A percentile compares a stretch with the other conserved stretches of the same genome.
phyloP scores from a whole-genome alignment of 2,113 vertebrate species.

The Acrocephalus arundinaceus region DNA sequence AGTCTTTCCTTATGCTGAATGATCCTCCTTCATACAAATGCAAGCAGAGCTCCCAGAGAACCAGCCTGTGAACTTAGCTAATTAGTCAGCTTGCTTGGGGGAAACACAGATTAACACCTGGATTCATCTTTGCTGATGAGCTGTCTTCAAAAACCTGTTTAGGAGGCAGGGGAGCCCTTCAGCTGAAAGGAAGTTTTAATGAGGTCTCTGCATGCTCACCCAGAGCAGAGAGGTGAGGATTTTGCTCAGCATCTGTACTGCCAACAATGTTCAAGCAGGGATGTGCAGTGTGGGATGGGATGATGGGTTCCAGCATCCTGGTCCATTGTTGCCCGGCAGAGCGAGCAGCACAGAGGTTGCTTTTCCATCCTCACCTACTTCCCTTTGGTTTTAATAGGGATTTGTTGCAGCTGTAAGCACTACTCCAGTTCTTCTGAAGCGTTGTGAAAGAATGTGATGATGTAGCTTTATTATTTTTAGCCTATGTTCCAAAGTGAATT shows the following conservation, averaged over 20 bases:
- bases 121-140: background rate
- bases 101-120: conserved; percentile 6
- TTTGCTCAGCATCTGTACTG: background rate
- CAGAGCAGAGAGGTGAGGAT: rapidly evolving
- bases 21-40: background rate
- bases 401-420: background rate
- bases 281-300: rapidly evolving
- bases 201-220: background rate
- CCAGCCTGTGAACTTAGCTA: background rate
- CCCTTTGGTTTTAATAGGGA: background rate
- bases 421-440: conserved; percentile 6
- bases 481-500: conserved; percentile 26
- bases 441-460: conserved; percentile 59
- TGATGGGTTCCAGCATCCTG: background rate
- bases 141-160: conserved; percentile 12
- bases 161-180: background rate
- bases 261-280: rapidly evolving
- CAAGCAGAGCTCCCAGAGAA: background rate
- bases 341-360: background rate
- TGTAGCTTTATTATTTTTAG: conserved; percentile 64
- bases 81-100: background rate
- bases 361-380: background rate
- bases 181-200: background rate
- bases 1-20: background rate
- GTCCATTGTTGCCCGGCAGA: background rate